Evolutionary conservation across 64 coral and sea anemone genomes (phyloP), one percentile per base, ranked within the genome.

Genomic region (Montipora sp.): DNA sequence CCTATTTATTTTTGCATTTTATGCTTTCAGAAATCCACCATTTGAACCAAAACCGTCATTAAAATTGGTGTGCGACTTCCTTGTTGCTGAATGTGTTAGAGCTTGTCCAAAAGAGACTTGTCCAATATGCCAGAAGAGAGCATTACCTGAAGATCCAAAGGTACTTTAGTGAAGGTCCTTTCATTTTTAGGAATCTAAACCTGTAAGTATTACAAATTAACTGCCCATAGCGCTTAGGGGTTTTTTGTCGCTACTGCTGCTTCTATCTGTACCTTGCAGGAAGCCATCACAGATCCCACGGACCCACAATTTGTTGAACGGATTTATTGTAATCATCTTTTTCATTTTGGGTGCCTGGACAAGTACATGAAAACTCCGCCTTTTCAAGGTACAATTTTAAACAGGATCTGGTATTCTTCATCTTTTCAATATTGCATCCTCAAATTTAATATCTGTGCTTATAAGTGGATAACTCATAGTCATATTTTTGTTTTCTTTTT

Each of bases 361-460:
- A 92, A 83, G 48, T 98, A 98, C 51, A 98, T 98, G 97, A 98
- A 98, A 84, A 98, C 94, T 18, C 97, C 97, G 3, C 97, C 97
- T 75, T 98, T 98, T 80, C 91, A 89, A 96, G 97, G 97, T 98
- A 89, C 50, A 16, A 36, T 36, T 36, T 9, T 65, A 1, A 23
- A 50, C 20, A 49, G 20, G 8, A 45, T 21, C 12, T 10, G 16
- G 7, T 48, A 19, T 47, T 60, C n/a, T 16, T 2, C 3, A 63
- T 14, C 60, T 63, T 3, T 57, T 57, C 11, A 11, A 57, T 57
- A 11, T 11, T 57, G 11, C 11, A 57, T 57, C 53, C 53, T 57
- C 53, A 8, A 8, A 57, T 8, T 36, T 11, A 57, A 57, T 57
- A 57, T 8, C 11, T 57, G 6, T 57, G 53, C 11, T 57, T 6